These are phyloP conservation scores for Automeris io DNA, from an alignment of 2,888 invertebrate genomes.

Conservation along the genomic window DNA sequence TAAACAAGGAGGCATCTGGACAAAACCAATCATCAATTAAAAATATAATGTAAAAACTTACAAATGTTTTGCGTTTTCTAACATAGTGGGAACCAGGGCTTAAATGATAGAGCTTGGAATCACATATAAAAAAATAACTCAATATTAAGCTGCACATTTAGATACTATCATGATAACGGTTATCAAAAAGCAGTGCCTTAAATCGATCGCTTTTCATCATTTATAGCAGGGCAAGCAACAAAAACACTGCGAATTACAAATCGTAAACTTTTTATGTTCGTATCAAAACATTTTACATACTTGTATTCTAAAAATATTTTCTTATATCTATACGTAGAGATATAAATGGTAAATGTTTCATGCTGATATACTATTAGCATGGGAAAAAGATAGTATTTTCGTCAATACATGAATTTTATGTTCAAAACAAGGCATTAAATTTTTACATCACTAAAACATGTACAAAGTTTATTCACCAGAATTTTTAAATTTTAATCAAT, in stretches of 20 bases:
- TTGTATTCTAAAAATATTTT: neutral
- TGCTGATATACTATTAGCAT: neutral
- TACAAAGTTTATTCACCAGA: too few species aligned
- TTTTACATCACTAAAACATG: too few species aligned
- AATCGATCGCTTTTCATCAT: constrained; percentile 29
- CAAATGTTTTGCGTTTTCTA: too few species aligned
- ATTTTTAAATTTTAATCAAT: too few species aligned
- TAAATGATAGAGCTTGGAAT: constrained; percentile 1
- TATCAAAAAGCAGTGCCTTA: constrained; percentile 27
- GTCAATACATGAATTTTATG: neutral
- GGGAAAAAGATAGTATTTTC: neutral
- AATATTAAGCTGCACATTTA: constrained; percentile 22
- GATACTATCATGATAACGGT: constrained; percentile 36
- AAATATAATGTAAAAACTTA: too few species aligned
- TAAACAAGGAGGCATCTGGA: too few species aligned
- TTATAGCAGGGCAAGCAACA: constrained; percentile 36
- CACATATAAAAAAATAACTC: constrained; percentile 2
- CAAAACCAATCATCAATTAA: too few species aligned
- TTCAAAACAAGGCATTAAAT: too few species aligned
- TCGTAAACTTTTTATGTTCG: constrained; percentile 31
- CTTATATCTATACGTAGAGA: neutral
- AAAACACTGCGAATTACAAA: constrained; percentile 24
- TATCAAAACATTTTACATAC: constrained; percentile 3
- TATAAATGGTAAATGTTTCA: neutral
- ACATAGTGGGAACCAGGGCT: neutral